Base-by-base conservation (phyloP, 2,797 vertebrate genomes). In the Phataginus tetradactyla region DNA sequence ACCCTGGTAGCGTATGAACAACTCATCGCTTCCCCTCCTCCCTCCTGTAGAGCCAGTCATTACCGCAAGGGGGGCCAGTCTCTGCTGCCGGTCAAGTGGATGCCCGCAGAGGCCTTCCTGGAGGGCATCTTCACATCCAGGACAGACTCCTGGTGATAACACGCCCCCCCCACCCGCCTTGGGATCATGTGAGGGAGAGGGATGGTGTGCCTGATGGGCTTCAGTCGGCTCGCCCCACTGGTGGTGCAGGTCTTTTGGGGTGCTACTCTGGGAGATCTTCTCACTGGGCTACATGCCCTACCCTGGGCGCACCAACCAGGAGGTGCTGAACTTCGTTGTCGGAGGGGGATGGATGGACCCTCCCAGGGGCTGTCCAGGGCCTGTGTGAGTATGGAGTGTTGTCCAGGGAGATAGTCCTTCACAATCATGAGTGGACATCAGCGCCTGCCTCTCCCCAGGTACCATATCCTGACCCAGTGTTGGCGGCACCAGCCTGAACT, bases 101-200 rank as follows among this genome's bases (percentile, higher is more conserved):
- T 99, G 99, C 99, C 99, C 10, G 99, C 99, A 20, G 99, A 99
- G 97, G 99, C 99, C 97, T 99, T 99, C 97, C 98, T 99, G 98
- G 99, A 99, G 97, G 99, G 99, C 87, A 99, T 99, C 97, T 99
- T 99, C 98, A 99, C 99, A 83, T 99, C 99, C 97, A 99, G 99
- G 98, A 99, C 99, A 51, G 99, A 99, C 71, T 99, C 99, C 69
- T 99, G 99, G 99, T 99, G 99, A 98, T 23, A 89, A 90, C 88
- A 69, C 1, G n/a, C 5, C 91, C 68, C 59, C 34, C 12, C 3
- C 92, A 23, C 77, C 93, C 86, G 20, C 77, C 92, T 66, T 69
- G 51, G 74, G 51, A 37, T 91, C 15, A 27, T 17, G 2, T 39
- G 71, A 92, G n/a, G 25, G n/a, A 68, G 95, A 95, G 25, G 14